These are phyloP conservation scores for Lasioglossum figueresi DNA, from an alignment of 2,888 invertebrate genomes.

Conservation along the genomic window DNA sequence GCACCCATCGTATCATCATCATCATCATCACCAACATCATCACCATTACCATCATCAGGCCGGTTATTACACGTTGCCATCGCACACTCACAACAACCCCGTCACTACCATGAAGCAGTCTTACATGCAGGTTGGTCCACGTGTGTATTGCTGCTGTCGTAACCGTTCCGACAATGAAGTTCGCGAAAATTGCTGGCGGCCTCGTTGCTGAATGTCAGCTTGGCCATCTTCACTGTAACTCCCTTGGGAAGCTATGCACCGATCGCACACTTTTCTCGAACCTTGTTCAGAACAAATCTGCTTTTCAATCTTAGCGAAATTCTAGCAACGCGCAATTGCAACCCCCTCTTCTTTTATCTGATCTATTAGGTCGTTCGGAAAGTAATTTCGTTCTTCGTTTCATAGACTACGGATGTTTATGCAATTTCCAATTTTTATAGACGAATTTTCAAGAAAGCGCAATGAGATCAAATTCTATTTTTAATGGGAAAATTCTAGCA, in stretches of 20 bases:
- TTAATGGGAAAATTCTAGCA: no score
- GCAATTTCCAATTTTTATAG: no score
- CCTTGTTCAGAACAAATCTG: no score
- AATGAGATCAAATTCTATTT: no score
- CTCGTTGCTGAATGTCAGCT: neutral
- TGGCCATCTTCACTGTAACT: neutral
- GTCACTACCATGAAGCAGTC: constrained; percentile 84
- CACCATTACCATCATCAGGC: constrained; percentile 80
- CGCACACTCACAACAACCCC: constrained; percentile 82
- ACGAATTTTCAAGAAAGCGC: no score
- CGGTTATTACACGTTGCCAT: constrained; percentile 82
- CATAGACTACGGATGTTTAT: no score
- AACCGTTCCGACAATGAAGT: neutral
- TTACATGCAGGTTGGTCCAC: constrained; percentile 83
- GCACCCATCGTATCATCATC: constrained; percentile 75
- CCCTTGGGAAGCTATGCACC: neutral
- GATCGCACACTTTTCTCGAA: neutral
- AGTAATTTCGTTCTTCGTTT: no score
- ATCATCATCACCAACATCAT: constrained; percentile 74
- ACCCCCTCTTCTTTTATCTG: no score
- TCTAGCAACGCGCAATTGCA: no score
- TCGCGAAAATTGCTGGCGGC: neutral
- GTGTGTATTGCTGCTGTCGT: constrained; percentile 19
- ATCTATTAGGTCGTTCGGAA: no score
- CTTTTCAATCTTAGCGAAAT: no score